Evolutionary conservation across 2,113 vertebrate genomes (phyloP).

Genomic region (Poeciliopsis occidentalis): DNA sequence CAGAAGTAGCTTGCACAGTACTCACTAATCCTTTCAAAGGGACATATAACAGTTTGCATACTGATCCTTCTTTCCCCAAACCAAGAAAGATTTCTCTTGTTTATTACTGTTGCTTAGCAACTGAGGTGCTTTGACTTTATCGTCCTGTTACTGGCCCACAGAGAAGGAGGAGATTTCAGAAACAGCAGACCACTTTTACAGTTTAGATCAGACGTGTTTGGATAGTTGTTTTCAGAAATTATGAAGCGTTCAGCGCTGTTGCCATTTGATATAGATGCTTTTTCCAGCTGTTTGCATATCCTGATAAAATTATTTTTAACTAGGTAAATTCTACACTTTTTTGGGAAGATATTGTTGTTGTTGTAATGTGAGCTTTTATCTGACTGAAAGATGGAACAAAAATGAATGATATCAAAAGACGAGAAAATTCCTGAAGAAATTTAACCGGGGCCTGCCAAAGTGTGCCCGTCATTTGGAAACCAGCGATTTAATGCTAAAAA

Average conservation of each 20-base stretch:
- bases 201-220: conserved; percentile 55
- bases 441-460: no score
- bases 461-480: no score
- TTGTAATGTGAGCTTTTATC: not conserved
- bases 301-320: conserved; percentile 20
- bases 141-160: conserved; percentile 75
- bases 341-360: not conserved
- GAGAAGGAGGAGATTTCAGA: conserved; percentile 65
- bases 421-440: not conserved
- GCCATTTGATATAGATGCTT: not conserved
- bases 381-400: not conserved
- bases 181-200: conserved; percentile 50
- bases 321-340: not conserved
- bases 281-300: not conserved
- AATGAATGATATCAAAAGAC: not conserved
- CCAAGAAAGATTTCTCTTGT: conserved; percentile 72
- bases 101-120: conserved; percentile 89
- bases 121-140: conserved; percentile 76
- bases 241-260: conserved; percentile 31
- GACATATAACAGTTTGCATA: not conserved
- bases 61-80: conserved; percentile 19
- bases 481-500: no score
- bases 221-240: conserved; percentile 7
- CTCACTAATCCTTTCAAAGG: no score
- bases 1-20: no score